phyloP scores from a whole-genome alignment of 2,797 vertebrate genomes.

The Xiphorhynchus erythropygius region DNA sequence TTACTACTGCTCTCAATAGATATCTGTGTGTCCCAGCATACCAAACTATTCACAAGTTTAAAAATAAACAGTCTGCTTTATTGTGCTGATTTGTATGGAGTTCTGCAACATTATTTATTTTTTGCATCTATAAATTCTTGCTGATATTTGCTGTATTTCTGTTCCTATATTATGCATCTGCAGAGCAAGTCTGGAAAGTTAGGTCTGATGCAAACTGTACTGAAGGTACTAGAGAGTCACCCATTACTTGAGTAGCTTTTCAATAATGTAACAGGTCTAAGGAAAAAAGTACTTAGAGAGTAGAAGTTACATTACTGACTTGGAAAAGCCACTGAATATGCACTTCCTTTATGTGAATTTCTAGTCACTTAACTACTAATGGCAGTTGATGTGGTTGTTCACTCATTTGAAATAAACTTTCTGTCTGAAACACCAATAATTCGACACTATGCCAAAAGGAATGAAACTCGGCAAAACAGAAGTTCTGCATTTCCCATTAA shows the following conservation, averaged over 20 bases:
- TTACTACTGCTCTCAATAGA: neutral
- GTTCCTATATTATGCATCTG: neutral
- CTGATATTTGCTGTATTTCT: neutral
- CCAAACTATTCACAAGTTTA: neutral
- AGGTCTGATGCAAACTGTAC: neutral
- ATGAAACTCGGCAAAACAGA: neutral
- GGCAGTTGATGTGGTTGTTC: neutral
- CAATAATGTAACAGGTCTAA: neutral
- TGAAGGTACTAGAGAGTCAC: neutral
- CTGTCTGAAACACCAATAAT: neutral
- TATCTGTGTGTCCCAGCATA: neutral
- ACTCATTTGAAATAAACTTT: neutral
- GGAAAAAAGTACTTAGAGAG: neutral
- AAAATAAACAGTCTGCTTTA: neutral
- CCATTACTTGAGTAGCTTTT: neutral
- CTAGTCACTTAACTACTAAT: constrained; percentile 11
- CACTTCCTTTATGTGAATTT: neutral
- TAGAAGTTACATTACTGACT: neutral
- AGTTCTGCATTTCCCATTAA: neutral
- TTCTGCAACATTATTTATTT: neutral
- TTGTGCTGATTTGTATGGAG: neutral
- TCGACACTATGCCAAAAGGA: neutral
- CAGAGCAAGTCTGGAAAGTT: neutral
- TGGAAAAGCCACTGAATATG: neutral
- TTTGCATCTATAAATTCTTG: neutral